Percentiles rank a stretch among this genome's conserved stretches.
These are phyloP conservation scores for Galeruca laticollis DNA, from an alignment of 2,888 invertebrate genomes.

Conservation along the genomic window DNA sequence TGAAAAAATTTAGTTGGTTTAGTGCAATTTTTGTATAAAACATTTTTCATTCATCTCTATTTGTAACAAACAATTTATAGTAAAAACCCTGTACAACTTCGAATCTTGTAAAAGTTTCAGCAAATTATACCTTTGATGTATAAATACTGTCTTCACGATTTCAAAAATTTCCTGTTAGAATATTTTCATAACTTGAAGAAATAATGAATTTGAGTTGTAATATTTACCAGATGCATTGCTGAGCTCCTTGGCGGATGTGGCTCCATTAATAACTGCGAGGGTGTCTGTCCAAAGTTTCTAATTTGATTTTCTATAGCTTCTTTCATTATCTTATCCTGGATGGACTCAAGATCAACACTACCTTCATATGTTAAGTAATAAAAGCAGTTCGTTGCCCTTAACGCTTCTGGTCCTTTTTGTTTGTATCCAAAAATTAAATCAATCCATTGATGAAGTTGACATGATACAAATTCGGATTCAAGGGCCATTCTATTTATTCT, in stretches of 20 bases:
- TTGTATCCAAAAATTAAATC: slow-evolving; percentile 99
- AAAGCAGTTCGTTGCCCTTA: slow-evolving; percentile 98
- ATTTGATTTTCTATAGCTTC: slow-evolving; percentile 98
- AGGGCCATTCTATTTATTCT: slow-evolving; percentile 98
- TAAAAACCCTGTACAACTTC: too few species aligned
- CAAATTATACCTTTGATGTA: too few species aligned
- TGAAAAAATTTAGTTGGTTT: too few species aligned
- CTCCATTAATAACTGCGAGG: slow-evolving; percentile 96
- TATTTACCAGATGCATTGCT: slow-evolving; percentile 88
- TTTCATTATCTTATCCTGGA: slow-evolving; percentile 89
- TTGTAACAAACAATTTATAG: too few species aligned
- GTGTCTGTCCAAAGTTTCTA: slow-evolving; percentile 98
- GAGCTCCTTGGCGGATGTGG: slow-evolving; percentile 98
- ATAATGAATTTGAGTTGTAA: too few species aligned
- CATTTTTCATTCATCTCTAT: too few species aligned
- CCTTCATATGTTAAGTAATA: slow-evolving; percentile 99
- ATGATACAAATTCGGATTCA: slow-evolving; percentile 99
- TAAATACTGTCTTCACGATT: too few species aligned
- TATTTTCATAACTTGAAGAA: too few species aligned
- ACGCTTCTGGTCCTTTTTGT: slow-evolving; percentile 97
- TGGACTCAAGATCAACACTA: slow-evolving; percentile 91
- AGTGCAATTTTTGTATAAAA: too few species aligned
- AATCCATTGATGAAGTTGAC: slow-evolving; percentile 99
- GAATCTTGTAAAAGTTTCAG: too few species aligned
- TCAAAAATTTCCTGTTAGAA: too few species aligned